Conservation (phyloP, 2,797 vertebrate genomes). For the Atherinosoma microstoma region DNA sequence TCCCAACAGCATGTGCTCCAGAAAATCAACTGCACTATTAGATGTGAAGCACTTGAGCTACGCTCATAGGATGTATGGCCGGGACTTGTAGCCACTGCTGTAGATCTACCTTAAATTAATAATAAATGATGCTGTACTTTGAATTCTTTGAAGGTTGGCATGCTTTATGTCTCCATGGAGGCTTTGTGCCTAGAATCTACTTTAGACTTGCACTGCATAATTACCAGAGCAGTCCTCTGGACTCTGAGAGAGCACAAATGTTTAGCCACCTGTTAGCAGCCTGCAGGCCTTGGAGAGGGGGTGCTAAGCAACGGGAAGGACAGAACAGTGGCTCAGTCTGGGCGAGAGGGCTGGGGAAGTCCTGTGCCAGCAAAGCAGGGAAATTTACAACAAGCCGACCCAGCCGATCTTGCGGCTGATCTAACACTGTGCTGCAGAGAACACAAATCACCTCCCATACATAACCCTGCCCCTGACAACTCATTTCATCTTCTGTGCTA, state of each 20-base stretch:
- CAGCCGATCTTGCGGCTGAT: slow-evolving; percentile 54
- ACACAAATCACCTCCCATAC: slow-evolving; percentile 74
- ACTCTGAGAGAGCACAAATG: slow-evolving; percentile 68
- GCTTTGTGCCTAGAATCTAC: slow-evolving; percentile 30
- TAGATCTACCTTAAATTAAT: slow-evolving; percentile 54
- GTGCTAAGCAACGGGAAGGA: slow-evolving; percentile 29
- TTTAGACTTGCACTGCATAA: slow-evolving; percentile 53
- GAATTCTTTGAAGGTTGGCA: slow-evolving; percentile 48
- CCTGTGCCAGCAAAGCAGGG: slow-evolving; percentile 59
- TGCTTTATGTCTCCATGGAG: slow-evolving; percentile 29
- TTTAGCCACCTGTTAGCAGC: slow-evolving; percentile 78
- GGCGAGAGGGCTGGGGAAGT: slow-evolving; percentile 41
- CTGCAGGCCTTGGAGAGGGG: slow-evolving; percentile 43
- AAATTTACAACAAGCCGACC: slow-evolving; percentile 68
- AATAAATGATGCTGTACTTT: slow-evolving; percentile 47
- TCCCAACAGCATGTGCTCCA: slow-evolving; percentile 45
- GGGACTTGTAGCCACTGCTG: slow-evolving; percentile 33
- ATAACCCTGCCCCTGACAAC: slow-evolving; percentile 73
- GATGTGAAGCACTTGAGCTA: slow-evolving; percentile 46
- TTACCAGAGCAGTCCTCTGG: slow-evolving; percentile 51
- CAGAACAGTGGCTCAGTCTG: slow-evolving; percentile 58
- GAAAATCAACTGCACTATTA: slow-evolving; percentile 39
- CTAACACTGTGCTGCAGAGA: slow-evolving; percentile 58
- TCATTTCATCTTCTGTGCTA: slow-evolving; percentile 76
- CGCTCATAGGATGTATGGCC: slow-evolving; percentile 20